phyloP scores from a whole-genome alignment of 2,797 vertebrate species.

The Falco biarmicus region DNA sequence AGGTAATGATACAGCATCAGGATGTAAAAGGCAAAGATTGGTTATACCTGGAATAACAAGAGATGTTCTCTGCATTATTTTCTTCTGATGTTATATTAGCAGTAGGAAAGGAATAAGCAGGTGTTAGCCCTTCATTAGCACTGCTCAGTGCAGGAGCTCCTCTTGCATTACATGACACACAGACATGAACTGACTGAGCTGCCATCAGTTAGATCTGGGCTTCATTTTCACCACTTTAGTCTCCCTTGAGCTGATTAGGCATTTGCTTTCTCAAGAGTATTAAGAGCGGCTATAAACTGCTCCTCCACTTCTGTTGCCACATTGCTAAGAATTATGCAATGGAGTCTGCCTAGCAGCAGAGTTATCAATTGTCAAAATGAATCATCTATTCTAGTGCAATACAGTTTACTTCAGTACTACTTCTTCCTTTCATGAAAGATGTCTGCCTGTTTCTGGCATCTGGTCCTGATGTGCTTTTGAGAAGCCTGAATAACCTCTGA shows the following conservation, averaged over 20 bases:
- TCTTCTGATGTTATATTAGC: not conserved
- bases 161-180: not conserved
- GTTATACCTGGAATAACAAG: not conserved
- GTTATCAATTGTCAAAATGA: conserved; percentile 35
- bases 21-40: not conserved
- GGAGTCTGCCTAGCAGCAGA: not conserved
- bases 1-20: not conserved
- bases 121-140: not conserved
- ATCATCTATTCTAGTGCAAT: conserved; percentile 26
- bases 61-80: not conserved
- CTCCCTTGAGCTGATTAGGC: not conserved
- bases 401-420: conserved; percentile 4
- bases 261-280: conserved; percentile 6
- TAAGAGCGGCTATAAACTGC: not conserved
- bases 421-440: conserved; percentile 9
- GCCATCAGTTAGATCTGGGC: not conserved
- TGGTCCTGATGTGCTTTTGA: conserved; percentile 54
- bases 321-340: conserved; percentile 1
- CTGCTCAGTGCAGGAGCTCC: not conserved
- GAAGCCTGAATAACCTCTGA: conserved; percentile 63
- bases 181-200: not conserved
- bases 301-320: not conserved
- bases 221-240: not conserved
- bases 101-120: not conserved
- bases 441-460: conserved; percentile 29